Base-by-base conservation (phyloP, 1,140 invertebrate species). In the Calephelis nemesis region DNA sequence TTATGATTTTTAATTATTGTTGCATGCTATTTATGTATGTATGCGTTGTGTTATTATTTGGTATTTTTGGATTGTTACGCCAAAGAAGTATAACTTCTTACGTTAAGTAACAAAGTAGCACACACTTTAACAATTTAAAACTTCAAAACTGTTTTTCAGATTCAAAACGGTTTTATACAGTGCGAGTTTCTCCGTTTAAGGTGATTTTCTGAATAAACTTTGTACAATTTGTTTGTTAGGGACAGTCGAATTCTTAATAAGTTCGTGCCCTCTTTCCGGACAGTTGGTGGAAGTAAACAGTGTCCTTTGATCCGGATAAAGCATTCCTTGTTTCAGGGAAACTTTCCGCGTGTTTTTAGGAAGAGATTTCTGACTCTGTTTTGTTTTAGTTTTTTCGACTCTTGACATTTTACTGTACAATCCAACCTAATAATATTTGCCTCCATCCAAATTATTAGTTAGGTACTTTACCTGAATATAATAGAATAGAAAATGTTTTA, bases 221-320 rank as follows among this genome's bases (percentile, higher is more conserved):
- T 72, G 74, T 72, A 78, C 73, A 76, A 76, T 72, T 76, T 78
- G 69, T 74, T 68, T 66, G 66, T 58, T 58, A 58, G 54, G 62
- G 62, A 71, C 74, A 67, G 69, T 68, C 74, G 71, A 76, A 76
- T 76, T 71, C 74, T 76, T 74, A 68, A 72, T 65, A 73, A 78
- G 71, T 73, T 73, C 52, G 40, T 19, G 63, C 40, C 54, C 19
- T 58, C 54, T 58, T 58, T 58, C 30, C 54, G 54, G 30, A 10
- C 30, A 58, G 54, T 58, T 58, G 54, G 54, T 58, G 54, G 54
- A 7, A 58, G 54, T 58, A 58, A 58, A 58, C 54, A 58, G 40
- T 58, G 54, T 58, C 54, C 19, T 58, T 39, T 58, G 54, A 58
- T 58, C 54, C 54, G 19, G 30, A 58, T 58, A 58, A 58, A 58